Evolutionary conservation across 35 echinoderm and acorn worm species (phyloP).

Genomic region (Ophioderma brevispina): DNA sequence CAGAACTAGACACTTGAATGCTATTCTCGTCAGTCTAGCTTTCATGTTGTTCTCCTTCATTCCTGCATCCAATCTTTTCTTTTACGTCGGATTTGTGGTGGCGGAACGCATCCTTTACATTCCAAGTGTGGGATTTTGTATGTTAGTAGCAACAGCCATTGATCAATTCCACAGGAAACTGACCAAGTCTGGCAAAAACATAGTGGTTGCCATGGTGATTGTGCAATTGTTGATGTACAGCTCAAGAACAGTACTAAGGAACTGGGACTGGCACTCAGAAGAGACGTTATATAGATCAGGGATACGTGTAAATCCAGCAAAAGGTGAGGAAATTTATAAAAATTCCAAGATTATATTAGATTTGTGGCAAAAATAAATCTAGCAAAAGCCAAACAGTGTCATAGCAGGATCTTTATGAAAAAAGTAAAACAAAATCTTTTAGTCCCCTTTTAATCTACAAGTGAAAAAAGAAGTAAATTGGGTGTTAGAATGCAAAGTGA

Average conservation of each 20-base stretch:
- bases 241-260: slow-evolving; percentile 72
- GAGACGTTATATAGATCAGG: slow-evolving; percentile 86
- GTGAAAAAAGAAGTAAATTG: no score
- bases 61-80: slow-evolving; percentile 87
- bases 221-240: slow-evolving; percentile 52
- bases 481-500: no score
- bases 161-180: slow-evolving; percentile 39
- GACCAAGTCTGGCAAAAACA: not conserved
- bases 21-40: slow-evolving; percentile 63
- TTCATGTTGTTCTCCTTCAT: slow-evolving; percentile 87
- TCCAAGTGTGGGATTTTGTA: slow-evolving; percentile 90
- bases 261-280: slow-evolving; percentile 89
- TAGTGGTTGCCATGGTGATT: slow-evolving; percentile 29
- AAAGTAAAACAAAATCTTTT: no score
- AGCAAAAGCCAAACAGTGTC: no score
- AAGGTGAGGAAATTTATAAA: slow-evolving; percentile 68
- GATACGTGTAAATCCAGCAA: slow-evolving; percentile 85
- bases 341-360: no score
- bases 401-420: no score
- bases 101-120: slow-evolving; percentile 96
- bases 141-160: slow-evolving; percentile 47
- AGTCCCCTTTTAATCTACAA: no score
- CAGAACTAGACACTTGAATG: slow-evolving; percentile 38
- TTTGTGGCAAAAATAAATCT: no score
- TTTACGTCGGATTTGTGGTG: slow-evolving; percentile 95